Evolutionary conservation across 53 echinoderm and acorn worm species (phyloP).

Genomic region (Henricia sp.): DNA sequence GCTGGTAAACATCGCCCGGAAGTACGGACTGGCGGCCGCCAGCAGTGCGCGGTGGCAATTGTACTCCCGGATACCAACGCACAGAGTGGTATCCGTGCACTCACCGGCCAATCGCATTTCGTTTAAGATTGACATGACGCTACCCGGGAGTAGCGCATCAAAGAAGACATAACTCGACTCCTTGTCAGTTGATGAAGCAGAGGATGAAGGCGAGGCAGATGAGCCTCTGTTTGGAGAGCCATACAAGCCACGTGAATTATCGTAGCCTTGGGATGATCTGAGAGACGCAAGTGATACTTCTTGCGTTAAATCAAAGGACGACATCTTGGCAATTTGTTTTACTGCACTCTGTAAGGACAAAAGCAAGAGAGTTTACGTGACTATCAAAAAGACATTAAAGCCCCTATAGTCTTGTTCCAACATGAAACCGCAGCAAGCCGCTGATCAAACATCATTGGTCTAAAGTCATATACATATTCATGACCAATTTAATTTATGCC

Average conservation of each 20-base stretch:
- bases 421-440: no score
- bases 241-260: slow-evolving; percentile 15
- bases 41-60: slow-evolving; percentile 73
- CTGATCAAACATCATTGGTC: no score
- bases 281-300: slow-evolving; percentile 23
- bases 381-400: neutral
- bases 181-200: neutral
- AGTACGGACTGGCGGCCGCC: slow-evolving; percentile 76
- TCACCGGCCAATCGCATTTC: slow-evolving; percentile 61
- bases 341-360: neutral
- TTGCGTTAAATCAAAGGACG: slow-evolving; percentile 39
- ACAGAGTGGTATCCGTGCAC: slow-evolving; percentile 63
- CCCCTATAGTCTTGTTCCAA: no score
- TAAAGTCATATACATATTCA: no score
- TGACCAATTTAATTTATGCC: no score
- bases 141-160: slow-evolving; percentile 38
- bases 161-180: slow-evolving; percentile 40
- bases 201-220: slow-evolving; percentile 16
- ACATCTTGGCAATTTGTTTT: slow-evolving; percentile 9
- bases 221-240: slow-evolving; percentile 51
- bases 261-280: slow-evolving; percentile 30
- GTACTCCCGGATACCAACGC: slow-evolving; percentile 58
- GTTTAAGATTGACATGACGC: slow-evolving; percentile 51
- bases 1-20: slow-evolving; percentile 72
- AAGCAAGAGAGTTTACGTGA: neutral